phyloP scores from a whole-genome alignment of 2,797 vertebrate genomes.

The Euthynnus affinis region DNA sequence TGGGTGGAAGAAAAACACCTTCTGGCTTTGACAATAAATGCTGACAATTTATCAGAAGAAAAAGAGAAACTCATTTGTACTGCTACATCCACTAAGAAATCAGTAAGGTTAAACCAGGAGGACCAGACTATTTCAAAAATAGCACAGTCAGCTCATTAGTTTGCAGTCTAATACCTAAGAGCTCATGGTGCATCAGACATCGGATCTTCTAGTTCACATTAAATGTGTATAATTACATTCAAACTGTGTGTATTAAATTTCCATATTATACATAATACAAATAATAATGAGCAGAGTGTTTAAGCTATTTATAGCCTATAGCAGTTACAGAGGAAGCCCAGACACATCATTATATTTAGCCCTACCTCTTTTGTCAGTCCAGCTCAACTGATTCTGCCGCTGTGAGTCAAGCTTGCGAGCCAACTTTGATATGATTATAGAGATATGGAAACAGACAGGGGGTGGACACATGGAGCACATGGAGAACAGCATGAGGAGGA shows the following conservation, averaged over 20 bases:
- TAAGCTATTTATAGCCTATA: slow-evolving; percentile 1
- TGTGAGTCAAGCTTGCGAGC: slow-evolving; percentile 30
- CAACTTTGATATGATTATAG: slow-evolving; percentile 1
- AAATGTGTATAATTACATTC: slow-evolving; percentile 3
- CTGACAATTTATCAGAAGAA: neutral
- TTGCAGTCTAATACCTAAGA: neutral
- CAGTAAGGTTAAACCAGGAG: neutral
- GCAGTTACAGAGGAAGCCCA: neutral
- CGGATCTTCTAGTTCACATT: neutral
- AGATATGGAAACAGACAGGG: slow-evolving; percentile 21
- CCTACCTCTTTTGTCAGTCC: neutral
- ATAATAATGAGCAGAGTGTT: neutral
- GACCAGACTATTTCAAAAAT: slow-evolving; percentile 4
- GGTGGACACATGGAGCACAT: slow-evolving; percentile 15
- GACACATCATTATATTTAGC: slow-evolving; percentile 14
- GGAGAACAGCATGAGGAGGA: slow-evolving; percentile 11
- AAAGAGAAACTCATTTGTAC: slow-evolving; percentile 1
- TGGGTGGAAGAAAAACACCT: neutral
- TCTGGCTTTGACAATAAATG: neutral
- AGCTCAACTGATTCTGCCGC: slow-evolving; percentile 14
- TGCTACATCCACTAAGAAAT: slow-evolving; percentile 9
- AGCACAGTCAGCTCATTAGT: slow-evolving; percentile 27
- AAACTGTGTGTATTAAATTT: slow-evolving; percentile 16
- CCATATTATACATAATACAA: neutral
- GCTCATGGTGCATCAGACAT: slow-evolving; percentile 3